These are phyloP conservation scores for Chaetura pelagica DNA, from an alignment of 2,113 vertebrate genomes.

Conservation along the genomic window DNA sequence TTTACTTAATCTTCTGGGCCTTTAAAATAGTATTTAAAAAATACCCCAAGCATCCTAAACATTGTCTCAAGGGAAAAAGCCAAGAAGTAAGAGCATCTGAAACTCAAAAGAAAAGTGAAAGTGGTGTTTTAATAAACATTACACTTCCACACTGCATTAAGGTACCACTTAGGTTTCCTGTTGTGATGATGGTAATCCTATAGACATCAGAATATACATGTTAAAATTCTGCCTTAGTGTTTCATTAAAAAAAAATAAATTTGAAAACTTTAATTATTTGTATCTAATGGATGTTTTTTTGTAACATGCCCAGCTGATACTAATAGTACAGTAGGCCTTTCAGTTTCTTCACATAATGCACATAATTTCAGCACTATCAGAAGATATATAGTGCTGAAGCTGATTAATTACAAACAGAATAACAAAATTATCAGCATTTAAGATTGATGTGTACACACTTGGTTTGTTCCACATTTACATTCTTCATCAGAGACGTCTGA, in stretches of 20 bases:
- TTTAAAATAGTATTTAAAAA: not conserved
- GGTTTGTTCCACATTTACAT: not conserved
- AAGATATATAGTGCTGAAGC: not conserved
- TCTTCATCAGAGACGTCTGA: not conserved
- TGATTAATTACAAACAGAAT: not conserved
- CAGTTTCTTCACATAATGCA: not conserved
- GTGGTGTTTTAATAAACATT: rapidly evolving
- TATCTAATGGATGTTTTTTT: too few species aligned
- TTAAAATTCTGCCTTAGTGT: not conserved
- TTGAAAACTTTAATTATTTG: too few species aligned
- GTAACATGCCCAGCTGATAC: not conserved
- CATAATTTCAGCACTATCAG: not conserved
- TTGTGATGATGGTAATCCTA: not conserved
- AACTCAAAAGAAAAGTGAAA: not conserved
- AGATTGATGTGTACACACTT: not conserved
- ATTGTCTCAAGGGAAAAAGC: not conserved
- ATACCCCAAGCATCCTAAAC: not conserved
- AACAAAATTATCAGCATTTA: not conserved
- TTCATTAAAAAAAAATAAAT: too few species aligned
- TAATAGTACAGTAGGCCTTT: not conserved
- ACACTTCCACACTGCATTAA: not conserved
- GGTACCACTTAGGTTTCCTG: not conserved
- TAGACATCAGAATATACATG: not conserved
- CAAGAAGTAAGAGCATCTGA: not conserved
- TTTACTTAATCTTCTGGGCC: not conserved